Percentiles rank a stretch among this genome's conserved stretches.
phyloP scores from a whole-genome alignment of 2,888 invertebrate genomes.

The Rapana venosa region DNA sequence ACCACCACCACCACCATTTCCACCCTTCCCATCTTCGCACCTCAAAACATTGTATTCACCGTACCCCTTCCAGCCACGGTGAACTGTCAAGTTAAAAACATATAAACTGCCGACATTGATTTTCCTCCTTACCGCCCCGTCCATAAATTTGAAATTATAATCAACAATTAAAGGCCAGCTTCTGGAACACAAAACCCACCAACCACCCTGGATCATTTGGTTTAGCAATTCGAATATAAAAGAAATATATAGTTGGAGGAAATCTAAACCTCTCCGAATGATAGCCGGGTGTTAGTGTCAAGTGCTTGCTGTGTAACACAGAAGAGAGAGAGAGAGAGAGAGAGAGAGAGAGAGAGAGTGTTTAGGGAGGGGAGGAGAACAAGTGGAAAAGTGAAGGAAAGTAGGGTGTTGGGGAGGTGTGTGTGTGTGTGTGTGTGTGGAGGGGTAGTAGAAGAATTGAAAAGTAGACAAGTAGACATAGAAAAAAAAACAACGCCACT shows the following conservation, averaged over 20 bases:
- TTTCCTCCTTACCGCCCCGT: not conserved
- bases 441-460: too few species aligned
- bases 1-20: not conserved
- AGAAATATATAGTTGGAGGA: not conserved
- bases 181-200: constrained; percentile 6
- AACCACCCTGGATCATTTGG: not conserved
- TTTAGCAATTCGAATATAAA: not conserved
- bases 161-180: not conserved
- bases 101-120: not conserved
- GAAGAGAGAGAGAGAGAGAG: not conserved
- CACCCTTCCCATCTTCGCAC: not conserved
- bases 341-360: not conserved
- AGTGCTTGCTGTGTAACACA: not conserved
- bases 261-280: not conserved
- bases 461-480: not conserved
- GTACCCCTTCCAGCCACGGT: not conserved
- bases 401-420: too few species aligned
- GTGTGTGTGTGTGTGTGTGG: too few species aligned
- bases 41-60: not conserved
- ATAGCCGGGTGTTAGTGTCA: not conserved
- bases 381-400: not conserved
- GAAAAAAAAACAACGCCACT: not conserved
- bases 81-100: not conserved
- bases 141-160: constrained; percentile 17
- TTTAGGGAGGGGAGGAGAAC: not conserved